These are phyloP conservation scores for Rachycentron canadum DNA, from an alignment of 2,797 vertebrate genomes.

Conservation along the genomic window DNA sequence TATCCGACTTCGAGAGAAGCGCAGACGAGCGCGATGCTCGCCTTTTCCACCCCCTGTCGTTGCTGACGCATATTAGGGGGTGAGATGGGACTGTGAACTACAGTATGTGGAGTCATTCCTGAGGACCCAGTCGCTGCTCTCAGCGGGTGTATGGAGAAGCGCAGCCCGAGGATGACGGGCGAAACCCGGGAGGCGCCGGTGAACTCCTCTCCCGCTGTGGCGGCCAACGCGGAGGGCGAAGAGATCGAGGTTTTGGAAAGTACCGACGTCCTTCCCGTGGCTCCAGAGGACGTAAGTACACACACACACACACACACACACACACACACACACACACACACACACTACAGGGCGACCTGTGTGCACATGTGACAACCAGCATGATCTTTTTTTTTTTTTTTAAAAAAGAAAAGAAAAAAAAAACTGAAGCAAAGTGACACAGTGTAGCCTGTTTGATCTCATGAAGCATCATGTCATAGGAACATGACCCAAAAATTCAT, in stretches of 20 bases:
- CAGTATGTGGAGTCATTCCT: slow-evolving; percentile 74
- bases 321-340: no score
- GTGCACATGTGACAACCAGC: neutral
- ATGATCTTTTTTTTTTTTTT: neutral
- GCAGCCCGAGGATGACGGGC: slow-evolving; percentile 84
- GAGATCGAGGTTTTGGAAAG: slow-evolving; percentile 95
- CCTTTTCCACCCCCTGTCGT: neutral
- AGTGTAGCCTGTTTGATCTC: neutral
- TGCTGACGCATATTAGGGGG: slow-evolving; percentile 13
- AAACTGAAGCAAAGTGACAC: neutral
- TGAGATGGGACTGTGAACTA: slow-evolving; percentile 40
- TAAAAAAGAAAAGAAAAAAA: no score
- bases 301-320: no score
- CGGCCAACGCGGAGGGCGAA: slow-evolving; percentile 91
- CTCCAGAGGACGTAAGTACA: slow-evolving; percentile 85
- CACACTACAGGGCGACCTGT: neutral
- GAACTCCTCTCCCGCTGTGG: slow-evolving; percentile 91
- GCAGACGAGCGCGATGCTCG: slow-evolving; percentile 33
- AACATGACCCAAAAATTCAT: neutral
- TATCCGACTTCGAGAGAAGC: slow-evolving; percentile 32
- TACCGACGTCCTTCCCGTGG: slow-evolving; percentile 84
- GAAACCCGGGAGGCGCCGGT: slow-evolving; percentile 81
- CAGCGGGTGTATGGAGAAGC: slow-evolving; percentile 70
- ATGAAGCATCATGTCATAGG: neutral
- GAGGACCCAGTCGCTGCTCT: slow-evolving; percentile 58